These are phyloP conservation scores for Pterocles gutturalis DNA, from an alignment of 2,113 vertebrate species.

Conservation along the genomic window DNA sequence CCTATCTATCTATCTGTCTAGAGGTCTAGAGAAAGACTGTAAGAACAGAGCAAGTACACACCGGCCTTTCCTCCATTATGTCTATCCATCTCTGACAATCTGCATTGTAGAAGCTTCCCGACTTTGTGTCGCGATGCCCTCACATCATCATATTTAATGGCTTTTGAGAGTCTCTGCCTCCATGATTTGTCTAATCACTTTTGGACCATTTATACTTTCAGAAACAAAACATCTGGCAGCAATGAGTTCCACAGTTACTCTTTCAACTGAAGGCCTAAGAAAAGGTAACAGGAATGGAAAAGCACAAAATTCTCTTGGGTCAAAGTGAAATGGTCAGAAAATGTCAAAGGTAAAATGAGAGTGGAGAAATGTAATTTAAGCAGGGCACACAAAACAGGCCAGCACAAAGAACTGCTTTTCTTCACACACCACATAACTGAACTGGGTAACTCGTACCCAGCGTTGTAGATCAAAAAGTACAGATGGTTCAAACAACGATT, in stretches of 20 bases:
- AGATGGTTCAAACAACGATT: not conserved
- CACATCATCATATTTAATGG: not conserved
- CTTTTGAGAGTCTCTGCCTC: not conserved
- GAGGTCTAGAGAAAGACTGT: not conserved
- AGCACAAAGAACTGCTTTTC: not conserved
- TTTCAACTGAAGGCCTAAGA: not conserved
- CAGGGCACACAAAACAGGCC: not conserved
- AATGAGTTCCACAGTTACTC: not conserved
- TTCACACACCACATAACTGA: not conserved
- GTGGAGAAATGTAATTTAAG: not conserved
- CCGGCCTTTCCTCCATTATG: not conserved
- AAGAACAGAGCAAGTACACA: not conserved
- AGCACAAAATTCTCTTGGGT: not conserved
- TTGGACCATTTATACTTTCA: not conserved
- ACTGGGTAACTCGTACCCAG: not conserved
- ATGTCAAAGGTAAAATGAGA: not conserved
- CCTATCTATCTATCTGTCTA: too few species aligned
- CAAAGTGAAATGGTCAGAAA: not conserved
- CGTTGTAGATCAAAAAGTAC: not conserved
- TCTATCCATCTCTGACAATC: not conserved
- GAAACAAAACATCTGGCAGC: not conserved
- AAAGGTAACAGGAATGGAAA: not conserved
- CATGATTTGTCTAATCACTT: not conserved
- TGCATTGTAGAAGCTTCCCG: not conserved
- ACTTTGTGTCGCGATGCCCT: not conserved